Percentiles rank a stretch among this genome's conserved stretches.
Evolutionary conservation across 2,888 invertebrate genomes (phyloP).

Genomic region (Charanyca ferruginea): DNA sequence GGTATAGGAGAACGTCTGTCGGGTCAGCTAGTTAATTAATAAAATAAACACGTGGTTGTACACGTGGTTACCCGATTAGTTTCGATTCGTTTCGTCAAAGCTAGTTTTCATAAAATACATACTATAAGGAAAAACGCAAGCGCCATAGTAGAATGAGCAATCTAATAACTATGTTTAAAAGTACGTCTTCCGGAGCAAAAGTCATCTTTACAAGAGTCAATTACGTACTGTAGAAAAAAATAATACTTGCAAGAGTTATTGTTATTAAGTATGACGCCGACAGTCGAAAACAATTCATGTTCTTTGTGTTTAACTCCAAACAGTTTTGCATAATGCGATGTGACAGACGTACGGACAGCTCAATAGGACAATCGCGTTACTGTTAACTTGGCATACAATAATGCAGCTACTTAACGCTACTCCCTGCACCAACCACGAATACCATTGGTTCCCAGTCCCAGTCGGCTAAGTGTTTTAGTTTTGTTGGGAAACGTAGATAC

Average conservation of each 20-base stretch:
- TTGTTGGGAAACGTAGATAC: too few relatives aligned
- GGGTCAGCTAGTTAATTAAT: too few relatives aligned
- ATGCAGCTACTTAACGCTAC: not conserved
- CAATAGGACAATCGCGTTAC: constrained; percentile 10
- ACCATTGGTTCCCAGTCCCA: too few relatives aligned
- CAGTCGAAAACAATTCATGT: constrained; percentile 6
- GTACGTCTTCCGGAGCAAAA: not conserved
- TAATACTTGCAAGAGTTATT: not conserved
- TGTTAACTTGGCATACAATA: not conserved
- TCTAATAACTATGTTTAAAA: not conserved
- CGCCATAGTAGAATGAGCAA: too few relatives aligned
- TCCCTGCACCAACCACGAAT: too few relatives aligned
- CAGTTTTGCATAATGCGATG: constrained; percentile 8
- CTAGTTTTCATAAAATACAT: not conserved
- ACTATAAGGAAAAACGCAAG: not conserved
- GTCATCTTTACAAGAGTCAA: constrained; percentile 2
- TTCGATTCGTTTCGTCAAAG: not conserved
- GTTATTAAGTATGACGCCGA: not conserved
- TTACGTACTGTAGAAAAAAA: constrained; percentile 2
- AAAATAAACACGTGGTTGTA: too few relatives aligned
- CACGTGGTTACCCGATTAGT: too few relatives aligned
- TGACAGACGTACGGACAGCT: constrained; percentile 17
- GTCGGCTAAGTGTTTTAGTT: too few relatives aligned
- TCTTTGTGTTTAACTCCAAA: constrained; percentile 13
- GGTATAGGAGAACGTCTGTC: too few relatives aligned